These are phyloP conservation scores for Beaufortia kweichowensis DNA, from an alignment of 2,113 vertebrate species.

Conservation along the genomic window DNA sequence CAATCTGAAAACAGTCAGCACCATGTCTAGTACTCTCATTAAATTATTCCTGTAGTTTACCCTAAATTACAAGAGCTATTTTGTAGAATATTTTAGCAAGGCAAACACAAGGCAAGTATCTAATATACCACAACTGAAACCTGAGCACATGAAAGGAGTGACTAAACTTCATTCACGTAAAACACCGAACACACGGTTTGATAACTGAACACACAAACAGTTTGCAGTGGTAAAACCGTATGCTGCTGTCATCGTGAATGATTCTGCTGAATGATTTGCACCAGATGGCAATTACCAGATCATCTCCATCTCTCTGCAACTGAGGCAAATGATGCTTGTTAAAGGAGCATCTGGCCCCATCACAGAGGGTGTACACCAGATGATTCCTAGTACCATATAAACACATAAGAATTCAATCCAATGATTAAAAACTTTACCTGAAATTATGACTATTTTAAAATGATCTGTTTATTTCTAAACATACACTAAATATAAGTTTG, in stretches of 20 bases:
- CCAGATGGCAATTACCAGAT: slow-evolving; percentile 71
- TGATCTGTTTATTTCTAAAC: too few species aligned
- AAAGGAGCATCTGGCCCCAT: slow-evolving; percentile 70
- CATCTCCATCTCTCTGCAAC: slow-evolving; percentile 57
- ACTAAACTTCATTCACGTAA: slow-evolving; percentile 7
- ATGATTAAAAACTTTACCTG: not conserved
- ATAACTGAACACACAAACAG: slow-evolving; percentile 44
- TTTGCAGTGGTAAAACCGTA: slow-evolving; percentile 47
- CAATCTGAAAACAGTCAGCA: slow-evolving; percentile 5
- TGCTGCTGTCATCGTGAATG: slow-evolving; percentile 46
- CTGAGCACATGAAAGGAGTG: slow-evolving; percentile 27
- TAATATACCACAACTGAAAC: slow-evolving; percentile 24
- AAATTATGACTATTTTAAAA: not conserved
- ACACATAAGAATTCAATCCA: not conserved
- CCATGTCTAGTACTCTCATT: slow-evolving; percentile 19
- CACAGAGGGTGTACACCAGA: slow-evolving; percentile 54
- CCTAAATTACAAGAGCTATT: not conserved
- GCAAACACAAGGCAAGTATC: slow-evolving; percentile 2
- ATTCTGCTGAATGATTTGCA: slow-evolving; percentile 55
- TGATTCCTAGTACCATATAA: not conserved
- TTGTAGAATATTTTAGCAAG: not conserved
- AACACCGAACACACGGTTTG: slow-evolving; percentile 26
- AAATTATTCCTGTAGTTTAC: not conserved
- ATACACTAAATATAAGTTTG: too few species aligned
- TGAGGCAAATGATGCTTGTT: slow-evolving; percentile 64